phyloP scores from a whole-genome alignment of 2,113 vertebrate genomes.

The Brachyistius frenatus region DNA sequence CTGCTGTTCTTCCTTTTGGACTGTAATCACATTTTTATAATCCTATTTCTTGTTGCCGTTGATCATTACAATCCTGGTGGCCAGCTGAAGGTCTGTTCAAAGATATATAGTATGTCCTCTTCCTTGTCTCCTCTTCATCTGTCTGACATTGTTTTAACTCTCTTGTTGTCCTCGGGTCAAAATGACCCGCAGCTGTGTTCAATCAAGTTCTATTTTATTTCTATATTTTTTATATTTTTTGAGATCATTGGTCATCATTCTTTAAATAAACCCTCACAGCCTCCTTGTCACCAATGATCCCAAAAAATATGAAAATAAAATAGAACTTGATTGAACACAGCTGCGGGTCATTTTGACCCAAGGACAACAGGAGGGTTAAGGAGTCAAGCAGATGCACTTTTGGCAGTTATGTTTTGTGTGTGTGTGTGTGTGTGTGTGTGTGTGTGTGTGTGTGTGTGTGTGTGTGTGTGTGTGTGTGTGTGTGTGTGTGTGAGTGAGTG shows the following conservation, averaged over 20 bases:
- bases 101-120: not conserved
- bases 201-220: too few relatives aligned
- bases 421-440: not conserved
- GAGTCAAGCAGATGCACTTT: not conserved
- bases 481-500: not conserved
- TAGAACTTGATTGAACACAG: too few relatives aligned
- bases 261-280: too few relatives aligned
- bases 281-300: too few relatives aligned
- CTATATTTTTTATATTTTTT: too few relatives aligned
- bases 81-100: not conserved
- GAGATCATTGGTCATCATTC: too few relatives aligned
- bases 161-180: too few relatives aligned
- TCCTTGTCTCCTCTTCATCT: not conserved
- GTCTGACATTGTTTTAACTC: not conserved
- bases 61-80: not conserved
- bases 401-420: not conserved
- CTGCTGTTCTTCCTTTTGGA: not conserved
- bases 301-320: too few relatives aligned
- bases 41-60: not conserved
- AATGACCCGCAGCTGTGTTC: too few relatives aligned
- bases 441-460: not conserved
- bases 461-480: not conserved
- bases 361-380: too few relatives aligned
- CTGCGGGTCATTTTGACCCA: too few relatives aligned
- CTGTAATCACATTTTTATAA: constrained; percentile 1